phyloP scores from a whole-genome alignment of 2,797 vertebrate species.

The Pelobates cultripes region DNA sequence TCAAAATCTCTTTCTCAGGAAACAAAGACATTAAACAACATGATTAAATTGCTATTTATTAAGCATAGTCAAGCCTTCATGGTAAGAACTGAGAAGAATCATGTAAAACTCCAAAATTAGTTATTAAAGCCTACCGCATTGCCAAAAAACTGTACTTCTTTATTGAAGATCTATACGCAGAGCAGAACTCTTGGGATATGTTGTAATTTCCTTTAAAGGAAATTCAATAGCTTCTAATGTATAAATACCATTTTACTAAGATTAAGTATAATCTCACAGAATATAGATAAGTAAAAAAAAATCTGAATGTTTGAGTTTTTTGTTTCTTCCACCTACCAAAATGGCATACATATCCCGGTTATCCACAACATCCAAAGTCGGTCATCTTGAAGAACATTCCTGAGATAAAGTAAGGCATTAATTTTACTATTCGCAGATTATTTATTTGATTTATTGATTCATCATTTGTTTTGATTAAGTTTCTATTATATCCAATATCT shows the following conservation, averaged over 20 bases:
- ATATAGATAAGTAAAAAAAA: neutral
- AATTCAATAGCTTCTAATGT: neutral
- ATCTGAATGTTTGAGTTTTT: too few species aligned
- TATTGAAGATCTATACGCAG: neutral
- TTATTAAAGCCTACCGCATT: neutral
- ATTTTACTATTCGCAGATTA: too few species aligned
- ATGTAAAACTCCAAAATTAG: neutral
- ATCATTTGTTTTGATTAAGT: too few species aligned
- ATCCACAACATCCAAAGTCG: too few species aligned
- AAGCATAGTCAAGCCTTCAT: neutral
- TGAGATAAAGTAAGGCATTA: too few species aligned
- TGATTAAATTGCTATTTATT: constrained; percentile 2
- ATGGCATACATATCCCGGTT: too few species aligned
- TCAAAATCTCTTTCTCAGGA: neutral
- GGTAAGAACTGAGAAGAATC: neutral
- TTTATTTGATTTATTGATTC: too few species aligned
- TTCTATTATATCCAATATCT: too few species aligned
- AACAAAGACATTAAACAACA: neutral
- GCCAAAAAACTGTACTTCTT: neutral
- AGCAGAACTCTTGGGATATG: neutral
- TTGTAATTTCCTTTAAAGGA: constrained; percentile 1
- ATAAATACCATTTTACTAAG: neutral
- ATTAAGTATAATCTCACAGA: neutral
- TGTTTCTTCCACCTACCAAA: too few species aligned
- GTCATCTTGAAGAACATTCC: too few species aligned